A percentile compares a stretch with the other conserved stretches of the same genome.
Evolutionary conservation across 2,113 vertebrate genomes (phyloP).

Genomic region (Neotragus pygmaeus): DNA sequence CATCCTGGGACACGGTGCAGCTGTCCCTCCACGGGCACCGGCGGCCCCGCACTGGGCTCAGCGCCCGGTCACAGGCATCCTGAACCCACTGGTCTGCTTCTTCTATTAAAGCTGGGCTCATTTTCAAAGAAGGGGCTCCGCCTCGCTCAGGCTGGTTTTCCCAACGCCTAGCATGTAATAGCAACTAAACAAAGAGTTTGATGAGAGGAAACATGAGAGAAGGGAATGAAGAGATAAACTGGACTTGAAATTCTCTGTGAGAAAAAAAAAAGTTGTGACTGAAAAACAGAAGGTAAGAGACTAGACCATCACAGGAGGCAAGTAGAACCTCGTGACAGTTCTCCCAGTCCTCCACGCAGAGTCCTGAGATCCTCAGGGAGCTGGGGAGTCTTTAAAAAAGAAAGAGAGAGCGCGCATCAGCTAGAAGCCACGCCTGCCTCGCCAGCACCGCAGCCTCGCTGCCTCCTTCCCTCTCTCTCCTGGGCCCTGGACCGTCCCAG

Average conservation of each 20-base stretch:
- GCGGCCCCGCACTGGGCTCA: fast-evolving
- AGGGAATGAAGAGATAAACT: background rate
- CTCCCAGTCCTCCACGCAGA: background rate
- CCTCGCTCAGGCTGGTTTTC: background rate
- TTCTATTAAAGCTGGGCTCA: background rate
- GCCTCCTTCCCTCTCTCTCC: background rate
- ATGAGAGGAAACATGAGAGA: background rate
- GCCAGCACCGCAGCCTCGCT: background rate
- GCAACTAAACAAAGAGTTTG: background rate
- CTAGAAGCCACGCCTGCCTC: background rate
- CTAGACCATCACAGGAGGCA: fast-evolving
- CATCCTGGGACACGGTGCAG: fast-evolving
- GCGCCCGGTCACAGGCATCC: fast-evolving
- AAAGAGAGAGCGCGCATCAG: fast-evolving
- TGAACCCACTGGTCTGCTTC: fast-evolving
- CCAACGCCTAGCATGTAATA: background rate
- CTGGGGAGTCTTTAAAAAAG: background rate
- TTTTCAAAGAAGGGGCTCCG: fast-evolving
- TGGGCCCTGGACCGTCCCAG: background rate
- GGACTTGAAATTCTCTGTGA: background rate
- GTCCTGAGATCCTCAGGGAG: background rate
- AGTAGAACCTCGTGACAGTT: fast-evolving
- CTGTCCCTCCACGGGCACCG: too few species aligned
- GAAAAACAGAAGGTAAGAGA: background rate
- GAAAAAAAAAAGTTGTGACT: background rate